These are phyloP conservation scores for Callospermophilus lateralis DNA, from an alignment of 2,113 vertebrate species.

Conservation along the genomic window DNA sequence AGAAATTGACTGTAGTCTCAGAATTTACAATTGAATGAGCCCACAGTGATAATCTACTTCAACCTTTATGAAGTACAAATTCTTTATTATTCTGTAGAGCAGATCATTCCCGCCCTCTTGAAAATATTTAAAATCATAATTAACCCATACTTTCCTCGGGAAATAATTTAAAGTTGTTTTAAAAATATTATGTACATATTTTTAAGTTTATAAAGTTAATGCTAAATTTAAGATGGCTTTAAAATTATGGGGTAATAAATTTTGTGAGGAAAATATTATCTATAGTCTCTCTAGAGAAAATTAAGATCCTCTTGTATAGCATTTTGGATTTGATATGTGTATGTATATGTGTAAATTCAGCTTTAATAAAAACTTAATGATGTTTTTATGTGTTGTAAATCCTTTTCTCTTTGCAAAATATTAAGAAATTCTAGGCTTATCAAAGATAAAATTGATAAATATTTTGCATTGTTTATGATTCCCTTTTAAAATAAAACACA, in stretches of 20 bases:
- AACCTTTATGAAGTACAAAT: background rate
- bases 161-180: slow-evolving; percentile 29
- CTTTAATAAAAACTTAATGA: background rate
- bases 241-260: background rate
- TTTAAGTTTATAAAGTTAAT: slow-evolving; percentile 10
- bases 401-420: background rate
- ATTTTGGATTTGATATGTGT: background rate
- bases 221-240: background rate
- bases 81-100: background rate
- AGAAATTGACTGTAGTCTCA: background rate
- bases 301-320: background rate
- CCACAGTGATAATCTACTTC: background rate
- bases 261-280: background rate
- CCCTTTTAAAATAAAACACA: background rate
- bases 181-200: background rate
- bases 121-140: slow-evolving; percentile 1
- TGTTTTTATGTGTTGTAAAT: background rate
- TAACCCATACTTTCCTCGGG: background rate
- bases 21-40: background rate
- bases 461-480: background rate
- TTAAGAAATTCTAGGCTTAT: background rate
- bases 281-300: background rate
- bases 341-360: background rate
- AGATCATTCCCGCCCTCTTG: background rate
- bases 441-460: background rate